A percentile compares a stretch with the other conserved stretches of the same genome.
Evolutionary conservation across 2,797 vertebrate genomes (phyloP).

Genomic region (Spinus pinus): DNA sequence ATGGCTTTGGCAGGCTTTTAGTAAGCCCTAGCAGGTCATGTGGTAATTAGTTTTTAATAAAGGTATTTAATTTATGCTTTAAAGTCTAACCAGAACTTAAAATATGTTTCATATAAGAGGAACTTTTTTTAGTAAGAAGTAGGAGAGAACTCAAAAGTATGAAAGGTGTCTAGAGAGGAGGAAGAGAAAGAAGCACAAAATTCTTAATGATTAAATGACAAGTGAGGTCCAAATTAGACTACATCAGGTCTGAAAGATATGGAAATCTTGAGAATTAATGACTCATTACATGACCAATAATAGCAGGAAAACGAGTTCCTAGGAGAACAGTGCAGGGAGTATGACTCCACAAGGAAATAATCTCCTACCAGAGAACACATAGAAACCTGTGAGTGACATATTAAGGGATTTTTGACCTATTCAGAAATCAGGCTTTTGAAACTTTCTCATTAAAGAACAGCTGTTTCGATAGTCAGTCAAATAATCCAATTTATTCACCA

Average conservation of each 20-base stretch:
- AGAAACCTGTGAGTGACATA: not conserved
- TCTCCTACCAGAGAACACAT: not conserved
- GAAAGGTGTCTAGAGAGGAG: not conserved
- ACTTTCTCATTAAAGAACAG: not conserved
- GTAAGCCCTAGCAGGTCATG: not conserved
- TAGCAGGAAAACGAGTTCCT: not conserved
- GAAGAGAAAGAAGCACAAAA: not conserved
- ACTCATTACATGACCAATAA: not conserved
- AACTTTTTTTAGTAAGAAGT: not conserved
- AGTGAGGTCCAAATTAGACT: not conserved
- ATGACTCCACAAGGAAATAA: not conserved
- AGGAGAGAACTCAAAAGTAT: not conserved
- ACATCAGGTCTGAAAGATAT: not conserved
- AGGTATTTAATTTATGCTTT: not conserved
- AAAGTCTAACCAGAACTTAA: not conserved
- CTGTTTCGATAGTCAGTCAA: not conserved
- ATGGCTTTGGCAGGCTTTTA: not conserved
- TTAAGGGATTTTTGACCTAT: not conserved
- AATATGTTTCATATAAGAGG: not conserved
- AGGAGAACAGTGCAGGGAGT: not conserved
- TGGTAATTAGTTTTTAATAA: not conserved
- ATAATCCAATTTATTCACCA: not conserved
- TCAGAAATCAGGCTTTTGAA: not conserved
- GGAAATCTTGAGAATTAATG: not conserved
- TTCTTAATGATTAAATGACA: not conserved